Conservation (phyloP, 1,140 invertebrate species). For the Saccostrea glomerata region DNA sequence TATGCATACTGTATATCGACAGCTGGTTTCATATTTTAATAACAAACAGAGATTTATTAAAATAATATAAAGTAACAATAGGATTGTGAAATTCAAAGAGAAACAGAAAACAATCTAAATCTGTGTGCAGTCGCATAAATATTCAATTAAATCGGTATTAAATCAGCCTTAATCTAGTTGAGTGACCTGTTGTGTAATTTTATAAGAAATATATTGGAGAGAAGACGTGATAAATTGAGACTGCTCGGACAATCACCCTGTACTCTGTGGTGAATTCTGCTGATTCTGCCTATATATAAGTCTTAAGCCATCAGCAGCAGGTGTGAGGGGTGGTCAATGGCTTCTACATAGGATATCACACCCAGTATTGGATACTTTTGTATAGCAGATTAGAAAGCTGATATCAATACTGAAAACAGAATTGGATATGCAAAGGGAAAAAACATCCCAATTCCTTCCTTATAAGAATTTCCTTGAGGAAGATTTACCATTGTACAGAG, state of each 20-base stretch:
- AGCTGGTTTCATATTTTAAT: neutral
- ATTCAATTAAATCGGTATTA: neutral
- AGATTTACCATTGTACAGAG: too few relatives aligned
- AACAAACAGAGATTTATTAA: neutral
- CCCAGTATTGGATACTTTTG: neutral
- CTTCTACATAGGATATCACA: neutral
- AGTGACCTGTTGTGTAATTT: neutral
- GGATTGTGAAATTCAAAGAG: neutral
- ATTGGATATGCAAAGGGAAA: too few relatives aligned
- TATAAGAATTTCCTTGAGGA: too few relatives aligned
- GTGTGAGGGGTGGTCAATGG: neutral
- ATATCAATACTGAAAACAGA: neutral
- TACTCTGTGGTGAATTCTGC: neutral
- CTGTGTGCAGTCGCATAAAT: neutral
- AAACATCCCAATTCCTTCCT: too few relatives aligned
- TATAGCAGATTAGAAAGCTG: neutral
- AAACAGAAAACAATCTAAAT: neutral
- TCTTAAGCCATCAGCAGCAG: neutral
- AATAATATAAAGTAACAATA: neutral
- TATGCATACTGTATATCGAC: neutral
- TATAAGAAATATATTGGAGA: neutral
- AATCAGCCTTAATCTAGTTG: neutral
- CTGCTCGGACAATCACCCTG: neutral
- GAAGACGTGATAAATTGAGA: slow-evolving; percentile 8
- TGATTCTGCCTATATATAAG: neutral